Conservation (phyloP, 2,797 vertebrate genomes). For the Acanthis flammea region DNA sequence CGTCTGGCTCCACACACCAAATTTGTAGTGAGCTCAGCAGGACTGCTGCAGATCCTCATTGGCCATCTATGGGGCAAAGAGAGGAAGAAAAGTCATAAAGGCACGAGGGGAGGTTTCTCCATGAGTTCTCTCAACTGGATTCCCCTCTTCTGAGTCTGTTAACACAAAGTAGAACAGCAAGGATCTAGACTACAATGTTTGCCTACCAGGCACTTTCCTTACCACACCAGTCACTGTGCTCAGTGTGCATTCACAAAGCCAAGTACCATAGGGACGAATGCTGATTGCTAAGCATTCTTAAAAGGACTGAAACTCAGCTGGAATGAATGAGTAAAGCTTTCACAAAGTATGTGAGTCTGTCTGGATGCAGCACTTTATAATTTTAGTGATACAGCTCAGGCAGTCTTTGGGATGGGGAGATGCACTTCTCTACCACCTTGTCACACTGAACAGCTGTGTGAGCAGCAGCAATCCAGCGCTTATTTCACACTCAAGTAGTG, state of each 20-base stretch:
- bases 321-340: not conserved
- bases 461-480: not conserved
- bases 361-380: not conserved
- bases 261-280: not conserved
- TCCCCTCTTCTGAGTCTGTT: not conserved
- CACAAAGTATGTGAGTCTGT: not conserved
- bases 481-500: not conserved
- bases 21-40: not conserved
- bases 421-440: not conserved
- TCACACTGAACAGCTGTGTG: not conserved
- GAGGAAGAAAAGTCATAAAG: not conserved
- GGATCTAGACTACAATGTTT: not conserved
- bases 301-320: not conserved
- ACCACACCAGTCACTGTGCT: not conserved
- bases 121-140: not conserved
- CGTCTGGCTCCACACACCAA: accelerated
- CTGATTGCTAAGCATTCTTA: not conserved
- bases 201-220: not conserved
- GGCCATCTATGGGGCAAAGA: not conserved
- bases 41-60: not conserved
- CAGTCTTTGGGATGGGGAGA: not conserved
- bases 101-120: not conserved
- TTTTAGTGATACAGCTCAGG: not conserved
- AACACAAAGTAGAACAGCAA: not conserved
- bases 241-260: not conserved